Evolutionary conservation across 2,113 vertebrate genomes (phyloP).

Genomic region (Misgurnus mizolepis): DNA sequence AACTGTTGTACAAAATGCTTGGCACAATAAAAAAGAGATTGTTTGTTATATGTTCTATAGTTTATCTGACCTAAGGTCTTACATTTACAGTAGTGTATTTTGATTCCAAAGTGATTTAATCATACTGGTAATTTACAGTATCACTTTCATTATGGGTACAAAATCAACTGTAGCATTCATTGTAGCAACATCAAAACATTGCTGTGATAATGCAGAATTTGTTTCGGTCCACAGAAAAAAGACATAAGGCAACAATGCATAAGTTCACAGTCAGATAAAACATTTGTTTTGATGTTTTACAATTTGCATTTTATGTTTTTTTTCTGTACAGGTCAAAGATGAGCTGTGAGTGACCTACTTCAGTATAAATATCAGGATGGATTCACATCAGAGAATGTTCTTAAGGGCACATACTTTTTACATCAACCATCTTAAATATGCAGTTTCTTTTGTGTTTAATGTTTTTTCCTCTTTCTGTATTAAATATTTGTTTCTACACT

Average conservation of each 20-base stretch:
- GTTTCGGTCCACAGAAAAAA: not conserved
- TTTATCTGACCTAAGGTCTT: no score
- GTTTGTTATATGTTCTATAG: no score
- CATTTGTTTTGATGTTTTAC: not conserved
- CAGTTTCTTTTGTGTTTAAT: conserved; percentile 23
- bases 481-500: conserved; percentile 34
- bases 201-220: not conserved
- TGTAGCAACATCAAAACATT: conserved; percentile 1
- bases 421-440: not conserved
- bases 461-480: conserved; percentile 32
- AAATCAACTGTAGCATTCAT: not conserved
- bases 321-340: conserved; percentile 49
- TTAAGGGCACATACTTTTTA: not conserved
- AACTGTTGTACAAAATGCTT: no score
- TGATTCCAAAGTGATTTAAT: no score
- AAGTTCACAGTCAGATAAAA: not conserved
- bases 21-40: no score
- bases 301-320: not conserved
- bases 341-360: conserved; percentile 43
- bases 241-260: not conserved
- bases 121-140: no score
- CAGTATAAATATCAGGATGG: not conserved
- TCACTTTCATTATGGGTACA: no score
- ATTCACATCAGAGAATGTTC: not conserved
- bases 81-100: no score